Evolutionary conservation across 2,797 vertebrate species (phyloP), one percentile per base, ranked within the genome.

Genomic region (Melanotaenia boesemani): DNA sequence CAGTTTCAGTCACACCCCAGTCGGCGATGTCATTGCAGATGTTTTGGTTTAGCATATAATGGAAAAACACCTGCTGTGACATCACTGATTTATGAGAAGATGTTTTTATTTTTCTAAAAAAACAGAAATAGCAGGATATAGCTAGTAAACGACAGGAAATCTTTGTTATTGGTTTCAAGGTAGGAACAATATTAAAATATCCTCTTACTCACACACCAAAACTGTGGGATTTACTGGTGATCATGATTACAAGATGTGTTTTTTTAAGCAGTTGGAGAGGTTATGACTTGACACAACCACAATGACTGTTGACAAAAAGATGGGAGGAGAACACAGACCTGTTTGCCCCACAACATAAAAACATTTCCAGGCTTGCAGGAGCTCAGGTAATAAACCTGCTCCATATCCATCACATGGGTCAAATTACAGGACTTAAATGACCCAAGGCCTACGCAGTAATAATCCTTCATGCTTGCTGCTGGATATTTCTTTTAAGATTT

Each of bases 381-480:
- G 69, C 62, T 13, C 66, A 26, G 7, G 76, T 83, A 73, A 78
- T 77, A 73, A 83, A 76, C 68, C 26, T 18, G 37, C 75, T 81
- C 37, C 74, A 60, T 70, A 89, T 89, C 85, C 81, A 78, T 90
- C 84, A 82, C 74, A 64, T 44, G 69, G 69, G 82, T 86, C 79
- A 80, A 68, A 88, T 89, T 89, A 81, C 83, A 80, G 48, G 64
- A 77, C 72, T 86, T n/a, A n/a, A 85, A 87, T 77, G 79, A 72
- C 77, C 77, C 74, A 20, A 20, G 44, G 67, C 72, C 77, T 72
- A 32, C 39, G 44, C 76, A 55, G 70, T 8, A 61, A 73, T 75
- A 77, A 83, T 83, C 36, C 54, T 58, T 81, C 59, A 44, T 67
- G 76, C 77, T 80, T 74, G 77, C 84, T 68, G 79, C 72, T 74